Percentiles rank a stretch among this genome's conserved stretches.
These are phyloP conservation scores for Eristalinus sepulchralis DNA, from an alignment of 2,888 invertebrate genomes.

Conservation along the genomic window DNA sequence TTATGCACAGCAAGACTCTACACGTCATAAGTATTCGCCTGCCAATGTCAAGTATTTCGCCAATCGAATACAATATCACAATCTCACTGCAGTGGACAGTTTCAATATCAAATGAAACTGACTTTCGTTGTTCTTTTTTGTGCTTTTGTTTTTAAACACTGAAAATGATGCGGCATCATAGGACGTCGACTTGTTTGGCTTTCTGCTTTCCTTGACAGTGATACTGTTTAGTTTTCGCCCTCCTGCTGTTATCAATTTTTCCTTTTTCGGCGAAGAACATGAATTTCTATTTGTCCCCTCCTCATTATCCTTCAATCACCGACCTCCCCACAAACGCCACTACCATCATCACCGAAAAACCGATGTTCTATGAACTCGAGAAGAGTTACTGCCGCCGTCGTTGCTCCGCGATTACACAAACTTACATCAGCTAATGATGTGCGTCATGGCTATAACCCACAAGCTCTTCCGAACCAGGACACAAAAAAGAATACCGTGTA, in stretches of 20 bases:
- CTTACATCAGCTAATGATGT: constrained; percentile 15
- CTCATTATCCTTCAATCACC: not conserved
- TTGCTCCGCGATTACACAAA: constrained; percentile 14
- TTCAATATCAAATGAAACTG: constrained; percentile 42
- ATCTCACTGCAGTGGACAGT: constrained; percentile 62
- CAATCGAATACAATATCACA: not conserved
- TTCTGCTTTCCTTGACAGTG: constrained; percentile 33
- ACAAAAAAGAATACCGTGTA: not conserved
- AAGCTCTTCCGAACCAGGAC: not conserved
- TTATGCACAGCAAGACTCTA: constrained; percentile 56
- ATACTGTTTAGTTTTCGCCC: constrained; percentile 6
- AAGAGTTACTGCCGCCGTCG: constrained; percentile 16
- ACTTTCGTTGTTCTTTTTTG: constrained; percentile 40
- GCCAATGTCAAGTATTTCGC: constrained; percentile 5
- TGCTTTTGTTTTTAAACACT: constrained; percentile 28
- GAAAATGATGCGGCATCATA: constrained; percentile 21
- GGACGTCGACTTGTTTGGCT: constrained; percentile 12
- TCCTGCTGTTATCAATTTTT: constrained; percentile 21
- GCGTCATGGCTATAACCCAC: not conserved
- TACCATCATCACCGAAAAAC: not conserved
- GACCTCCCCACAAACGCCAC: not conserved
- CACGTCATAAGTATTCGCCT: not conserved
- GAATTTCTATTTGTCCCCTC: constrained; percentile 1
- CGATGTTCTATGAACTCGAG: not conserved
- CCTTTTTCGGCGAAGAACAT: constrained; percentile 21